Evolutionary conservation across 92 coral and sea anemone species (phyloP).

Genomic region (Porites cylindrica): DNA sequence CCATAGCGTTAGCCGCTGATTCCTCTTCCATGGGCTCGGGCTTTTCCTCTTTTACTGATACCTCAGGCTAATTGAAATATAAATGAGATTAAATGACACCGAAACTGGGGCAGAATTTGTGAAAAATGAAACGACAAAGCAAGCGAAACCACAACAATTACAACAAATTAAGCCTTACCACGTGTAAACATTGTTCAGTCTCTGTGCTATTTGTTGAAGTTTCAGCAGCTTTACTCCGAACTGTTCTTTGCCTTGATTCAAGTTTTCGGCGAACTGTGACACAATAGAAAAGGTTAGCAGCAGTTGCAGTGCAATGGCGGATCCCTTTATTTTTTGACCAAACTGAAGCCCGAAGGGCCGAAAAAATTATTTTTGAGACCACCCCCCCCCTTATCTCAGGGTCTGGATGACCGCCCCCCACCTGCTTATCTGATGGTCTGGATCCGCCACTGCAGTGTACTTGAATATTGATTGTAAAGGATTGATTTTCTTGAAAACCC

Average conservation of each 20-base stretch:
- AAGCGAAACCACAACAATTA: not conserved
- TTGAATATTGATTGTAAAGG: too few relatives aligned
- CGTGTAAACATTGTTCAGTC: not conserved
- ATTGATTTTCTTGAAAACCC: too few relatives aligned
- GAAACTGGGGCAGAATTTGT: not conserved
- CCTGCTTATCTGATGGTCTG: too few relatives aligned
- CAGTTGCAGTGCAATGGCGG: not conserved
- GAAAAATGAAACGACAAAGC: not conserved
- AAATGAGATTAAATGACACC: not conserved
- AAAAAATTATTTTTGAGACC: too few relatives aligned
- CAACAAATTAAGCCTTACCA: conserved; percentile 2
- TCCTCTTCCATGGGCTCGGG: conserved; percentile 86
- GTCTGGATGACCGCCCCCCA: too few relatives aligned
- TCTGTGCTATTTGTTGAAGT: conserved; percentile 17
- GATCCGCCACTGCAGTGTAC: too few relatives aligned
- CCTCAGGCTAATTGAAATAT: not conserved
- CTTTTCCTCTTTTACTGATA: not conserved
- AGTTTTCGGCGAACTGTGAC: conserved; percentile 81
- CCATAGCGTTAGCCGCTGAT: conserved; percentile 86
- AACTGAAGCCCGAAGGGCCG: too few relatives aligned
- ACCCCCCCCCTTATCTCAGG: too few relatives aligned
- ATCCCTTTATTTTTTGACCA: too few relatives aligned
- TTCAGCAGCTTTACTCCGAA: conserved; percentile 38
- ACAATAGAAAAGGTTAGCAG: conserved; percentile 1
- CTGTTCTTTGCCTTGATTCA: conserved; percentile 82